A percentile compares a stretch with the other conserved stretches of the same genome.
These are phyloP conservation scores for Oostethus manadensis DNA, from an alignment of 2,113 vertebrate genomes.

Conservation along the genomic window DNA sequence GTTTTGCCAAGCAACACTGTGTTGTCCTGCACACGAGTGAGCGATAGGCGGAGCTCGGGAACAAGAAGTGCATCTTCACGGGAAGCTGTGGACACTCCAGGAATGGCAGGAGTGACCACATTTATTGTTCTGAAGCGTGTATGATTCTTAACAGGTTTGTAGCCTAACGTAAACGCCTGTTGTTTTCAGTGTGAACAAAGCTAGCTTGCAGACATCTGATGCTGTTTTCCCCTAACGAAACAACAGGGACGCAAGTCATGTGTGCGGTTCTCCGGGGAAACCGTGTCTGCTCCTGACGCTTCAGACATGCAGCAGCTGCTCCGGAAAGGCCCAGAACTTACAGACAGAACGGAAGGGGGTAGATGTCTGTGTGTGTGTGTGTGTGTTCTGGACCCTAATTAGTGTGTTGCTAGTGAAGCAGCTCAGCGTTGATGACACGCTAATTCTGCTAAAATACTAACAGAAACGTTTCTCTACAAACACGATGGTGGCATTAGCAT, in stretches of 20 bases:
- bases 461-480: too few species aligned
- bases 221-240: background rate
- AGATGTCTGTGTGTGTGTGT: background rate
- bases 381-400: background rate
- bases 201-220: too few species aligned
- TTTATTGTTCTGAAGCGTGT: too few species aligned
- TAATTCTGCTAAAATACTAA: too few species aligned
- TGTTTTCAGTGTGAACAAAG: background rate
- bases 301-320: conserved; percentile 1
- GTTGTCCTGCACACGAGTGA: too few species aligned
- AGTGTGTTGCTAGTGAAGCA: background rate
- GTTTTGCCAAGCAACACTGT: too few species aligned
- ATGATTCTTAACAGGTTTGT: too few species aligned
- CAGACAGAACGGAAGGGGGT: background rate
- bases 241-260: background rate
- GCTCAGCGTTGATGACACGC: too few species aligned
- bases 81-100: background rate
- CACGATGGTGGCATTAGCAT: too few species aligned
- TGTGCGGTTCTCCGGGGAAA: background rate
- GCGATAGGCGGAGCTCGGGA: too few species aligned
- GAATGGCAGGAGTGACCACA: too few species aligned
- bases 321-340: background rate
- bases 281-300: background rate
- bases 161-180: too few species aligned
- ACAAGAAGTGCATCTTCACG: background rate